Base-by-base conservation (phyloP, 2,888 invertebrate genomes). In the Lycaena phlaeas region DNA sequence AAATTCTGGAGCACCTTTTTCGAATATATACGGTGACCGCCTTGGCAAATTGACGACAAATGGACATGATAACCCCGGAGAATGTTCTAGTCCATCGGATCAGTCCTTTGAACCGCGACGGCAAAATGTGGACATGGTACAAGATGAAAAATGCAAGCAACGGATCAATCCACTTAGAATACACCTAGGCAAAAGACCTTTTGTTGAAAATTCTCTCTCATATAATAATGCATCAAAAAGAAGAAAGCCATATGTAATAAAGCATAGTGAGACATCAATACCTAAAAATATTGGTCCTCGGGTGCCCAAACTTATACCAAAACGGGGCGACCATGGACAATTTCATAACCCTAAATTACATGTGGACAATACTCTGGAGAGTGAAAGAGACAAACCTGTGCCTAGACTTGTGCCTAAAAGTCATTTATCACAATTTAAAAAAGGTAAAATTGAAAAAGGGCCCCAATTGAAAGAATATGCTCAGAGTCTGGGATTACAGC, bases 401-500 rank as follows among this genome's bases (percentile, higher is more conserved):
- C 82, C 84, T 26, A 60, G 79, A 43, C 79, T 84, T 49, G 77
- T 84, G 49, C 84, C 82, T 47, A 82, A 82, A 64, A 82, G 79
- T 53, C 81, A 81, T 58, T 52, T 81, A 50, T 52, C 64, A 50
- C 82, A 79, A 54, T 82, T 66, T 56, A 82, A 79, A 63, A 82
- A 76, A 54, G 68, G 73, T 62, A 84, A 82, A 57, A 52, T 64
- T 54, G 77, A 79, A 63, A 82, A 79, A 51, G 68, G 64, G 41
- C 38, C 77, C 45, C 76, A 76, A 56, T 56, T 78, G 52, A 79
- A 78, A 36, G 91, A 91, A 59, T 91, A 91, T 76, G 89, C 89
- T 36, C 91, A 92, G 60, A 91, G 90, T 65, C 74, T 91, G 53
- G 91, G 91, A 9, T 68, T 92, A 42, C 91, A 91, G 61, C 89